Percentiles rank a stretch among this genome's conserved stretches.
Evolutionary conservation across 2,888 invertebrate genomes (phyloP).

Genomic region (Epinotia nisella): DNA sequence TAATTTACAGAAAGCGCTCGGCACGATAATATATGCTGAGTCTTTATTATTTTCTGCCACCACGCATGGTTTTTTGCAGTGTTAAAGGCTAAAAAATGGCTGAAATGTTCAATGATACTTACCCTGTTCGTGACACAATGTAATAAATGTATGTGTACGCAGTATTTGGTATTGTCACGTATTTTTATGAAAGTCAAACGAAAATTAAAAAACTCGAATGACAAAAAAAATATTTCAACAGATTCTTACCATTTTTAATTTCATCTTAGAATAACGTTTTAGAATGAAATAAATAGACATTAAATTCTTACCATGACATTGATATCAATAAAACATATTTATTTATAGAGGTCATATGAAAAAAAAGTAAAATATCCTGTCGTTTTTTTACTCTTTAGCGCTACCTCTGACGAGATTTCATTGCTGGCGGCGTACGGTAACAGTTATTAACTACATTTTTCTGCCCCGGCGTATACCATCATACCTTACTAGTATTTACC

Average conservation of each 20-base stretch:
- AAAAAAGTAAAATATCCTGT: not conserved
- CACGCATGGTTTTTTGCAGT: too few relatives aligned
- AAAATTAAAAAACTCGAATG: too few relatives aligned
- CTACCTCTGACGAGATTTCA: conserved; percentile 37
- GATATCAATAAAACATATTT: not conserved
- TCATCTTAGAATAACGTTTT: too few relatives aligned
- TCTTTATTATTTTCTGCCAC: not conserved
- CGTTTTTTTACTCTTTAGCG: not conserved
- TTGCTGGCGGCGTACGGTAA: conserved; percentile 39
- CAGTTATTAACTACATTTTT: conserved; percentile 41
- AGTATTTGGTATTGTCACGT: too few relatives aligned
- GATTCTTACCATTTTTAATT: not conserved
- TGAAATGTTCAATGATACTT: not conserved
- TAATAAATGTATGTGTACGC: too few relatives aligned
- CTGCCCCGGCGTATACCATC: conserved; percentile 15
- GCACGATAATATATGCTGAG: not conserved
- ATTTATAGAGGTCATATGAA: not conserved
- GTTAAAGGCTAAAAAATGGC: too few relatives aligned
- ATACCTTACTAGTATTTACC: conserved; percentile 7
- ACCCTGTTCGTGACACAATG: not conserved
- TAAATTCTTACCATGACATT: too few relatives aligned
- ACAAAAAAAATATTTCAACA: not conserved
- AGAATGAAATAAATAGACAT: too few relatives aligned
- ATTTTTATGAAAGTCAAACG: too few relatives aligned
- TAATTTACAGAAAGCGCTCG: too few relatives aligned